Evolutionary conservation across 2,797 vertebrate genomes (phyloP).

Genomic region (Vespertilio murinus): DNA sequence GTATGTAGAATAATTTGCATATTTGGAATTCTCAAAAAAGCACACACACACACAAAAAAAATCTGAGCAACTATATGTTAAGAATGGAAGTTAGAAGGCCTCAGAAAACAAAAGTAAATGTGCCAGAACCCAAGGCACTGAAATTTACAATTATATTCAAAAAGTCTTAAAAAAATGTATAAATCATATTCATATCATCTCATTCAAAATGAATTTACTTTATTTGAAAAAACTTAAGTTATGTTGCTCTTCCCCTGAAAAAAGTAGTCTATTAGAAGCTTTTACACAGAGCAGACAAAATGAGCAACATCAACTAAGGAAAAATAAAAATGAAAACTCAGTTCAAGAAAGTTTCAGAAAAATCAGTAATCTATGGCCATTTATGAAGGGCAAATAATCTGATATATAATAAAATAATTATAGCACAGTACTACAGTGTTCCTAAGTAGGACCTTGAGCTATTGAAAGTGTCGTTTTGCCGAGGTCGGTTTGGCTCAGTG

Average conservation of each 20-base stretch:
- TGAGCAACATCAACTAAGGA: background rate
- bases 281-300: background rate
- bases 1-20: background rate
- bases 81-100: background rate
- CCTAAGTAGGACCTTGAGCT: background rate
- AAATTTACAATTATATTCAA: background rate
- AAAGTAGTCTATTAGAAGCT: background rate
- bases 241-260: background rate
- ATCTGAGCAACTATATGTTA: background rate
- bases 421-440: background rate
- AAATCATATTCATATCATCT: background rate
- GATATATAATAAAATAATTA: background rate
- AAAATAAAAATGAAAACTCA: background rate
- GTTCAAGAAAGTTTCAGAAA: background rate
- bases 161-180: background rate
- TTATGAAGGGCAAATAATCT: conserved; percentile 3
- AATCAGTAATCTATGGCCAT: background rate
- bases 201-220: conserved; percentile 1
- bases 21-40: background rate
- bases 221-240: conserved; percentile 26
- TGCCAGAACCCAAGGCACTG: background rate
- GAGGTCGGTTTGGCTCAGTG: too few relatives aligned
- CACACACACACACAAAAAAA: background rate
- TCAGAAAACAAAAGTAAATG: background rate
- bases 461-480: background rate